Conservation (phyloP, 2,113 vertebrate genomes). For the Eptatretus burgeri region DNA sequence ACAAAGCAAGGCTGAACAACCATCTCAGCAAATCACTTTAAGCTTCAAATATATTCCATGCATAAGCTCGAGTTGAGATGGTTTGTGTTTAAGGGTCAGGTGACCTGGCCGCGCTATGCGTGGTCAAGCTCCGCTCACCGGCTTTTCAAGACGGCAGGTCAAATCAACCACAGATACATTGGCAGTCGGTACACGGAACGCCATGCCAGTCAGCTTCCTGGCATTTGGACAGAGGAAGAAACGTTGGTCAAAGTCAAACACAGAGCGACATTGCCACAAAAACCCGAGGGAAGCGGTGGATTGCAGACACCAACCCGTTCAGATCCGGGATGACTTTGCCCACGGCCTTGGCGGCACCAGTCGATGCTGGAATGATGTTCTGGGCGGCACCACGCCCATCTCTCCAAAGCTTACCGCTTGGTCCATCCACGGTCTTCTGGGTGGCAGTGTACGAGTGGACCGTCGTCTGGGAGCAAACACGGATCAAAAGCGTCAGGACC, state of each 20-base stretch:
- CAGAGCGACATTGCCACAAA: no score
- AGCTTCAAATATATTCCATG: no score
- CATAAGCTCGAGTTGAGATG: no score
- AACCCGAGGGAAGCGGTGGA: no score
- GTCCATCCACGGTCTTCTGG: slow-evolving; percentile 57
- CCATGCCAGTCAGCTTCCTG: slow-evolving; percentile 60
- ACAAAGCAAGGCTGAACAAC: no score
- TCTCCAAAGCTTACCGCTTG: slow-evolving; percentile 44
- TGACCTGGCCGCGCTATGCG: neutral
- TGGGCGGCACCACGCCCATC: slow-evolving; percentile 39
- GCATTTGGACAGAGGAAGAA: neutral
- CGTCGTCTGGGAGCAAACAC: slow-evolving; percentile 25
- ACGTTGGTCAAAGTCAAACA: no score
- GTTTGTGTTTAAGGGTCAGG: neutral
- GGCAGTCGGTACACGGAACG: slow-evolving; percentile 41
- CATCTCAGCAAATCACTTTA: no score
- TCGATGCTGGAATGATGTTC: slow-evolving; percentile 61
- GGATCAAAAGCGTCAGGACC: no score
- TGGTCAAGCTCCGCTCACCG: slow-evolving; percentile 9
- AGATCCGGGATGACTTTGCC: slow-evolving; percentile 51
- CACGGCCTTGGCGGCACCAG: slow-evolving; percentile 47
- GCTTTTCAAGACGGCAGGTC: slow-evolving; percentile 33
- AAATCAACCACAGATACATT: slow-evolving; percentile 55
- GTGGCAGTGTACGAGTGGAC: slow-evolving; percentile 61
- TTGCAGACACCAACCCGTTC: slow-evolving; percentile 24